These are phyloP conservation scores for Vicugna pacos DNA, from an alignment of 2,113 vertebrate species.

Conservation along the genomic window DNA sequence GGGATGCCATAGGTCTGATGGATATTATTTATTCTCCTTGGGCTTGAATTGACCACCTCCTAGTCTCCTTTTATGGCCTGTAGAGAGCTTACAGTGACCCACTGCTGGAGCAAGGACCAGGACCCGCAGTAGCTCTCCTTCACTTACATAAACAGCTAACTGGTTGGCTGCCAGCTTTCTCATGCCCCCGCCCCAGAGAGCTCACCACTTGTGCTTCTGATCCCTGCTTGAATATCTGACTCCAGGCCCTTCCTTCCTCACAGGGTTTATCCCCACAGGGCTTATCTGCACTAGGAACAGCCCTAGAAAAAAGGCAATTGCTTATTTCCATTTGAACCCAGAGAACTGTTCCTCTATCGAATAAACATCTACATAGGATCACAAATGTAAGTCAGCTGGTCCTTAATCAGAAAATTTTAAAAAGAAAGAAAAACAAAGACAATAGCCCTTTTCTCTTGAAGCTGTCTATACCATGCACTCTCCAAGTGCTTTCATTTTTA, in stretches of 20 bases:
- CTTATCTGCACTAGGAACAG: background rate
- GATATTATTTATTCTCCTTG: conserved; percentile 47
- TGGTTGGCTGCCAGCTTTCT: background rate
- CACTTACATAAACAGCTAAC: background rate
- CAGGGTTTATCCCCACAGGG: background rate
- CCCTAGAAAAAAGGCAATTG: background rate
- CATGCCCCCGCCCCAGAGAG: background rate
- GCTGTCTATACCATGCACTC: background rate
- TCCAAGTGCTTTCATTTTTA: background rate
- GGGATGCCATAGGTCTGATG: background rate
- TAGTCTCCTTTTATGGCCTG: background rate
- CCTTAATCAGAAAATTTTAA: background rate
- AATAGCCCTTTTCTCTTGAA: background rate
- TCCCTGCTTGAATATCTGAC: conserved; percentile 22
- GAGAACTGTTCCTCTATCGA: background rate
- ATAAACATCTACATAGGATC: background rate
- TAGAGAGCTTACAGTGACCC: conserved; percentile 23
- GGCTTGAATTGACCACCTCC: background rate
- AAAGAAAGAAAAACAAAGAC: background rate
- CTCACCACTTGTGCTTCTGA: background rate
- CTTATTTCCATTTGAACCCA: conserved; percentile 19
- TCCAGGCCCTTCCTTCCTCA: conserved; percentile 57
- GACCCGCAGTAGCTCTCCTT: background rate
- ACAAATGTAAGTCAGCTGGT: background rate
- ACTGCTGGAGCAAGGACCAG: background rate